phyloP scores from a whole-genome alignment of 2,113 vertebrate species.

The Ailurus styani region DNA sequence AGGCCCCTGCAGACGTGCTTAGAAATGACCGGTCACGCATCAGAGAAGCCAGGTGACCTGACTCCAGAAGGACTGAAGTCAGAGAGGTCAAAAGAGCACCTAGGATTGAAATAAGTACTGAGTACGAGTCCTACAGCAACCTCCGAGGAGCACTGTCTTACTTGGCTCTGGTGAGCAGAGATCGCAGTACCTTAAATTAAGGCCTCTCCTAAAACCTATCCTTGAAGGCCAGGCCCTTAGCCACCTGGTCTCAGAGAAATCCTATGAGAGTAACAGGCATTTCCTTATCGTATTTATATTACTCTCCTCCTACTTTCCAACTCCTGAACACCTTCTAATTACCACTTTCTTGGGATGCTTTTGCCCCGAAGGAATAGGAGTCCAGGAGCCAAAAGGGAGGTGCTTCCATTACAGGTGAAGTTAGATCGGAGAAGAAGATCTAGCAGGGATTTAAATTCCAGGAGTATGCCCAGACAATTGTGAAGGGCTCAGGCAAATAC shows the following conservation, averaged over 20 bases:
- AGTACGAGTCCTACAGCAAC: background rate
- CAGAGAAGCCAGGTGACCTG: background rate
- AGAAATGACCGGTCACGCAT: background rate
- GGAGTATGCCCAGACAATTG: background rate
- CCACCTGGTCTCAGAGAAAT: background rate
- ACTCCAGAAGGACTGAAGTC: background rate
- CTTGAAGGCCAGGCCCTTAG: background rate
- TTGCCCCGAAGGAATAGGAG: background rate
- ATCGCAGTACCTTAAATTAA: conserved; percentile 64
- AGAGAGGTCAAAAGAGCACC: background rate
- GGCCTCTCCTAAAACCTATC: conserved; percentile 41
- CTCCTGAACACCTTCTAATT: background rate
- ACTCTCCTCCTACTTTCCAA: background rate
- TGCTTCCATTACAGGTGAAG: background rate
- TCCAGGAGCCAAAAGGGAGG: background rate
- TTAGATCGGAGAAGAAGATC: background rate
- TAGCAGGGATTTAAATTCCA: background rate
- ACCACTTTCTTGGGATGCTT: background rate
- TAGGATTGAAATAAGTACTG: background rate
- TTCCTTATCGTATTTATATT: background rate
- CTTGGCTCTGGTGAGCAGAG: conserved; percentile 56
- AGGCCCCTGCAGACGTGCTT: background rate
- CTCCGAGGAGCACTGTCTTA: background rate
- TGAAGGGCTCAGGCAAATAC: background rate
- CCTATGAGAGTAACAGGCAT: background rate